These are phyloP conservation scores for Camelus bactrianus DNA, from an alignment of 2,113 vertebrate species.

Conservation along the genomic window DNA sequence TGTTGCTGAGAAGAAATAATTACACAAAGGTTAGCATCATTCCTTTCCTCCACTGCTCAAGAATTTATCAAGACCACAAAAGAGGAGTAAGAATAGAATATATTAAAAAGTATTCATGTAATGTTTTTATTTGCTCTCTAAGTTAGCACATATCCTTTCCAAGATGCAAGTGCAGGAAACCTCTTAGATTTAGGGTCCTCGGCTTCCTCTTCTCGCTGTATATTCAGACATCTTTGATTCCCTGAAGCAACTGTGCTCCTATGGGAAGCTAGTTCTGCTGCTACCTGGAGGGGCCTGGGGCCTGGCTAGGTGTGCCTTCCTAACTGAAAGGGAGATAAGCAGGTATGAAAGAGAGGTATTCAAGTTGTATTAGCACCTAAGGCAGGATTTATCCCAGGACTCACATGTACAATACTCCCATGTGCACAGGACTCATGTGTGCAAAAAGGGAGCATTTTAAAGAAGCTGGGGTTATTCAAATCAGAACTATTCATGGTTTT, in stretches of 20 bases:
- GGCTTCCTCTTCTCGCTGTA: not conserved
- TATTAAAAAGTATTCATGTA: not conserved
- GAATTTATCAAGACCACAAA: conserved; percentile 15
- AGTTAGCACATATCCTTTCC: not conserved
- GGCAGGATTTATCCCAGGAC: not conserved
- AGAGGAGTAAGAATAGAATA: not conserved
- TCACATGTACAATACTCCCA: not conserved
- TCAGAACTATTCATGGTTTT: not conserved
- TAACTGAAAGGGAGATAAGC: not conserved
- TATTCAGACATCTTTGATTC: not conserved
- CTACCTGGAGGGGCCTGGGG: not conserved
- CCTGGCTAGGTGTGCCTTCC: not conserved
- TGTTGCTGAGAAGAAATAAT: conserved; percentile 88
- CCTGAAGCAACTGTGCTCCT: not conserved
- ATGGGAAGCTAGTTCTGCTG: not conserved
- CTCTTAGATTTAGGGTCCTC: not conserved
- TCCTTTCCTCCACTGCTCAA: not conserved
- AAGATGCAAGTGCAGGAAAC: not conserved
- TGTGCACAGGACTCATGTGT: not conserved
- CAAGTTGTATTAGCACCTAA: not conserved
- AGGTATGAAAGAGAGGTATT: not conserved
- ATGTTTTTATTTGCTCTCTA: not conserved
- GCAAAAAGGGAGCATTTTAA: not conserved
- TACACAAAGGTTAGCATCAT: conserved; percentile 62
- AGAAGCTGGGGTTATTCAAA: not conserved